Percentiles rank a stretch among this genome's conserved stretches.
Evolutionary conservation across 2,888 invertebrate genomes (phyloP).

Genomic region (Spilosoma lubricipeda): DNA sequence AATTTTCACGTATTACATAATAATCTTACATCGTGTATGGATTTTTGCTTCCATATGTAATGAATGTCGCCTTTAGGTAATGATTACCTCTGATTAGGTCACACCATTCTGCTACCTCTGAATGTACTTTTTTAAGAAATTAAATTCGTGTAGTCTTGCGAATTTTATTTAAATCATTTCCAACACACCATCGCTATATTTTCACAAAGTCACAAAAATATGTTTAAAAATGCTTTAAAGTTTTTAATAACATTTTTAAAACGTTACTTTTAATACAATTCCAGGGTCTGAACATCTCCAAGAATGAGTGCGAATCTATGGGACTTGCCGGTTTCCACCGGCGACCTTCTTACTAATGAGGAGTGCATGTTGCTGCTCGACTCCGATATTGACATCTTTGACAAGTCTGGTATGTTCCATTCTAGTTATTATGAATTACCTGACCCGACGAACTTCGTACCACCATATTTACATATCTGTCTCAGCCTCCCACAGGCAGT

Average conservation of each 20-base stretch:
- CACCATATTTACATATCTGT: too few relatives aligned
- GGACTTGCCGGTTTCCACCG: conserved; percentile 81
- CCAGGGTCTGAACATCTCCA: conserved; percentile 67
- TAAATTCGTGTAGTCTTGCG: not conserved
- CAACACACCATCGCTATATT: not conserved
- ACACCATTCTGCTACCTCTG: not conserved
- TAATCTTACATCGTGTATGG: too few relatives aligned
- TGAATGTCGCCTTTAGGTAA: not conserved
- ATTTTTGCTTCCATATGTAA: not conserved
- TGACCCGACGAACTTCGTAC: too few relatives aligned
- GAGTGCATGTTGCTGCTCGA: conserved; percentile 82
- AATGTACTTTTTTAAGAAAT: not conserved
- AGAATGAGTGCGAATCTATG: conserved; percentile 77
- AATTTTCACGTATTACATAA: too few relatives aligned
- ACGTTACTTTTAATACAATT: conserved; percentile 46
- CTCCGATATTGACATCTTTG: conserved; percentile 76
- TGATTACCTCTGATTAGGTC: not conserved
- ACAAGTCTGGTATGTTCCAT: conserved; percentile 68
- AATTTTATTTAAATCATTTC: not conserved
- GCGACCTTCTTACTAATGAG: conserved; percentile 81
- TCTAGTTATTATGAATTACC: not conserved
- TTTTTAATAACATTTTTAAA: conserved; percentile 2
- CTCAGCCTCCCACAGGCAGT: too few relatives aligned
- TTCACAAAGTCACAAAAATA: not conserved
- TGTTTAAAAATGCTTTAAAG: not conserved